Base-by-base conservation (phyloP, 2,797 vertebrate species). In the Sphenopsis melanotis region DNA sequence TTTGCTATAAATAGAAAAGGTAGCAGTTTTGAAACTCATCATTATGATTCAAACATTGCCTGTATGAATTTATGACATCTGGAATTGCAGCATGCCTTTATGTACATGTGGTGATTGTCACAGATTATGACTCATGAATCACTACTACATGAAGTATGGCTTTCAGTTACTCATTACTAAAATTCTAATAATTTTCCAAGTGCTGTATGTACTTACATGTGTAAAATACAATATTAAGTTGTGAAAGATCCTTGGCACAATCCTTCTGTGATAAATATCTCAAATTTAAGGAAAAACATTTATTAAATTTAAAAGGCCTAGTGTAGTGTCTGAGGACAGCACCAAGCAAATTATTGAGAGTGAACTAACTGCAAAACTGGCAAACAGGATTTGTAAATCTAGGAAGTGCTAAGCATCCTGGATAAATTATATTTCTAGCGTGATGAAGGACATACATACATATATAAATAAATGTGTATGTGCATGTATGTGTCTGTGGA, bases 1-100 rank as follows among this genome's bases (percentile, higher is more conserved):
- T 93, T 95, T 93, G 14, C 95, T 91, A 30, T 76, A 83, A 75
- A 60, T 75, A 91, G 85, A 92, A 95, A 94, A 94, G 27, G 52
- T 78, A 92, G 52, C 52, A 47, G 74, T 84, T 96, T 95, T 93
- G 85, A 92, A 93, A 79, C 37, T 87, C 34, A 65, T 84, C 75
- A 47, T 94, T 94, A 41, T 83, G 83, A 91, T 96, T 96, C 5
- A 66, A 56, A 94, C 69, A 79, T 92, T 87, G 49, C 80, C 70
- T 89, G 34, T 91, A 22, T 97, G 84, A 80, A 77, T 93, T 68
- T 70, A 86, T 93, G 90, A 32, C 75, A 68, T 83, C 89, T 92
- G 80, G 55, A 94, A 95, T 97, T 96, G 93, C 24, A 87, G 24
- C 18, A n/a, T 66, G 30, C 18, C 29, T 89, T 74, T 74, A 69